phyloP scores from a whole-genome alignment of 2,797 vertebrate genomes.

The Arremon aurantiirostris region DNA sequence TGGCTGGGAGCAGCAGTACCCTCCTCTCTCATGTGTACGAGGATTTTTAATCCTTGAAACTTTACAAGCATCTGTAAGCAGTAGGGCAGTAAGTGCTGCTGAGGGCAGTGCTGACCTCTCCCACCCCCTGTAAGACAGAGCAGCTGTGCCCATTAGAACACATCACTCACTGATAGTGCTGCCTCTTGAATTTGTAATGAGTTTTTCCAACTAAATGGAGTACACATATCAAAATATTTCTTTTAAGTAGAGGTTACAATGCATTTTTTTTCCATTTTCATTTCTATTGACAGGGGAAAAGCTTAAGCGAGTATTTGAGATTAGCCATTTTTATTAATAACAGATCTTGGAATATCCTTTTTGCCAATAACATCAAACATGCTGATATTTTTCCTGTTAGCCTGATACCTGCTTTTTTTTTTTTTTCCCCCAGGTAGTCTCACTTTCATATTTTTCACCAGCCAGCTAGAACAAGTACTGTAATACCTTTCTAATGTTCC shows the following conservation, averaged over 20 bases:
- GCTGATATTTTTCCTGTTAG: background rate
- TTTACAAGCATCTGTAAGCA: background rate
- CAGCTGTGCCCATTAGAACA: conserved; percentile 55
- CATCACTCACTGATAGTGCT: conserved; percentile 21
- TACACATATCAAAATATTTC: background rate
- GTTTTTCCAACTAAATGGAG: conserved; percentile 37
- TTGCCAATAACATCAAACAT: background rate
- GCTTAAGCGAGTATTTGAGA: conserved; percentile 11
- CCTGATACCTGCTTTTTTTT: background rate
- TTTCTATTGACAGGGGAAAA: background rate
- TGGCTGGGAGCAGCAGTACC: background rate
- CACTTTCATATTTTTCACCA: background rate
- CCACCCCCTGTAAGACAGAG: background rate
- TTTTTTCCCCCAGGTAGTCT: background rate
- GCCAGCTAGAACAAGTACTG: background rate
- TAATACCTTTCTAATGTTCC: background rate
- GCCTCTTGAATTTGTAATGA: conserved; percentile 33
- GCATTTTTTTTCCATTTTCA: conserved; percentile 5
- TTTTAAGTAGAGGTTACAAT: conserved; percentile 12
- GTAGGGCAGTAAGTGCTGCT: background rate
- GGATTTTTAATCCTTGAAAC: background rate
- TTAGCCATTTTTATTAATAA: background rate
- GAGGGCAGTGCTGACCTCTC: conserved; percentile 37
- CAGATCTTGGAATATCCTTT: background rate
- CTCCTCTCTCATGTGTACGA: background rate